Percentiles rank a stretch among this genome's conserved stretches.
These are phyloP conservation scores for Meganola albula DNA, from an alignment of 2,888 invertebrate genomes.

Conservation along the genomic window DNA sequence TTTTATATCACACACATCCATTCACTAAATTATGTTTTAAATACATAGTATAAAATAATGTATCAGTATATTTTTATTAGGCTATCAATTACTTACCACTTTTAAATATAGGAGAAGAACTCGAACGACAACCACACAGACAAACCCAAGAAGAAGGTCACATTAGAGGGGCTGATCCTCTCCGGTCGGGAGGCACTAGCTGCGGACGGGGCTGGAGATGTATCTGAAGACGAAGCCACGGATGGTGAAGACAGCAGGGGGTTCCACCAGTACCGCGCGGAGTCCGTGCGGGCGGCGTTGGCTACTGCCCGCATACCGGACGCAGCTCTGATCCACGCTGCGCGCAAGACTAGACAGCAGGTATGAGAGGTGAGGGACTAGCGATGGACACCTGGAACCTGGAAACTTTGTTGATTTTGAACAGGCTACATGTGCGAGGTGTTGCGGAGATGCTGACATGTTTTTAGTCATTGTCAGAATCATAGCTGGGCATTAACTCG, in stretches of 20 bases:
- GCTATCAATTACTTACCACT: not conserved
- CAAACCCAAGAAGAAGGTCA: conserved; percentile 53
- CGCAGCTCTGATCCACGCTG: conserved; percentile 98
- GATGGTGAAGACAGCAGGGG: conserved; percentile 61
- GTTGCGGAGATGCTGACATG: not conserved
- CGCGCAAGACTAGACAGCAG: conserved; percentile 95
- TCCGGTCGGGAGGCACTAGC: conserved; percentile 90
- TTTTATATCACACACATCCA: too few species aligned
- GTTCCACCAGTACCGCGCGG: conserved; percentile 74
- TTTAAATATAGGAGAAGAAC: conserved; percentile 41
- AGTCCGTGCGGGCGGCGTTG: conserved; percentile 87
- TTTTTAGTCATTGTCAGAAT: too few species aligned
- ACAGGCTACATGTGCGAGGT: not conserved
- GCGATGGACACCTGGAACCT: conserved; percentile 36
- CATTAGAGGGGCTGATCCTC: conserved; percentile 80
- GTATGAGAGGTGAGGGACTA: conserved; percentile 88
- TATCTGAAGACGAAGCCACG: conserved; percentile 70
- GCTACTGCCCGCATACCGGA: conserved; percentile 92
- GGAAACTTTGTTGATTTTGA: conserved; percentile 10
- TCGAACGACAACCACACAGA: conserved; percentile 30
- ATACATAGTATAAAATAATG: too few species aligned
- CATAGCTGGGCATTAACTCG: too few species aligned
- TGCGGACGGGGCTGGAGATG: conserved; percentile 83
- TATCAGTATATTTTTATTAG: too few species aligned
- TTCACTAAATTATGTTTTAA: too few species aligned